Conservation (phyloP, 2,113 vertebrate genomes). For the Xenopus borealis region DNA sequence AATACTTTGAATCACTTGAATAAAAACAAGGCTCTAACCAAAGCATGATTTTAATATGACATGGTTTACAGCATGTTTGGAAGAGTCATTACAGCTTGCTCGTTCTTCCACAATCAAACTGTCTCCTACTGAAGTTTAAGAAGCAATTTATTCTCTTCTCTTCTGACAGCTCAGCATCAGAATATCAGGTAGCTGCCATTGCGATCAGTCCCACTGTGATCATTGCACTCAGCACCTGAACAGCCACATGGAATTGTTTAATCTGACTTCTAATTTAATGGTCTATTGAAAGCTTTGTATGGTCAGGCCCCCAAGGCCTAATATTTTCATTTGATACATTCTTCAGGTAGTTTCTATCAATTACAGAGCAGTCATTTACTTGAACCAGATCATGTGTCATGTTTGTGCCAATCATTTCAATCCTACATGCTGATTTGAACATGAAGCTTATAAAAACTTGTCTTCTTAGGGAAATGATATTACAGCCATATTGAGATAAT, state of each 20-base stretch:
- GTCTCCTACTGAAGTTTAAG: slow-evolving; percentile 36
- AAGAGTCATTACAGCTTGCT: slow-evolving; percentile 40
- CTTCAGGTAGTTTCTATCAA: slow-evolving; percentile 39
- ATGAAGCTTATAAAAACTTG: slow-evolving; percentile 39
- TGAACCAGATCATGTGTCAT: slow-evolving; percentile 44
- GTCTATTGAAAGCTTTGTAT: slow-evolving; percentile 38
- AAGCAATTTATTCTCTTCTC: slow-evolving; percentile 44
- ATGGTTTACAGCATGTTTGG: slow-evolving; percentile 31
- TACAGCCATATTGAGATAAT: slow-evolving; percentile 37
- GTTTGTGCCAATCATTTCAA: slow-evolving; percentile 41
- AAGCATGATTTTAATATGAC: slow-evolving; percentile 31
- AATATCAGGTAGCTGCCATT: slow-evolving; percentile 44
- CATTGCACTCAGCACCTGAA: slow-evolving; percentile 38
- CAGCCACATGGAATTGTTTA: slow-evolving; percentile 40
- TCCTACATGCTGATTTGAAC: slow-evolving; percentile 40
- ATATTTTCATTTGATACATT: slow-evolving; percentile 35
- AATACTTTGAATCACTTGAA: slow-evolving; percentile 23
- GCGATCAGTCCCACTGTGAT: slow-evolving; percentile 41
- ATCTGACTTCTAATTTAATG: slow-evolving; percentile 44
- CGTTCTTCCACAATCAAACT: slow-evolving; percentile 34
- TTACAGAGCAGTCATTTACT: slow-evolving; percentile 39
- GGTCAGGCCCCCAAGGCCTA: slow-evolving; percentile 45
- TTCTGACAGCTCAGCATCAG: slow-evolving; percentile 41
- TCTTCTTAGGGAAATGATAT: slow-evolving; percentile 39
- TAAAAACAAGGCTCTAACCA: slow-evolving; percentile 20